Evolutionary conservation across 2,113 vertebrate genomes (phyloP).

Genomic region (Oryzias javanicus): DNA sequence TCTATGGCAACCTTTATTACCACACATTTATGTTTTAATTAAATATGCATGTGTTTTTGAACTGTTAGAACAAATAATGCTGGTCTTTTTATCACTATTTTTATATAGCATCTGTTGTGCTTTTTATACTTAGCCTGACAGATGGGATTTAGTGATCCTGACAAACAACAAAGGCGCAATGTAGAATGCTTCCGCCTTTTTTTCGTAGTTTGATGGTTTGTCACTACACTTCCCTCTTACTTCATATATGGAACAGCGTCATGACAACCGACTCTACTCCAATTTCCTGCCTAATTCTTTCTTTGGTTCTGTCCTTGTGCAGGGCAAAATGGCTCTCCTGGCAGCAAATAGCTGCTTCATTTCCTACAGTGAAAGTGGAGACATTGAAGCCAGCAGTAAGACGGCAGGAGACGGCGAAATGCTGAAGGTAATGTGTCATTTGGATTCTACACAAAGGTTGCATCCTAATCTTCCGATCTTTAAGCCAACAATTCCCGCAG

Average conservation of each 20-base stretch:
- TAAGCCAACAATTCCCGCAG: constrained; percentile 18
- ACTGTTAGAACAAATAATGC: no score
- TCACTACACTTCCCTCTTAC: no score
- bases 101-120: background rate
- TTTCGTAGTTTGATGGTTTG: no score
- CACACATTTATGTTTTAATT: no score
- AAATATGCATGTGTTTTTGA: no score
- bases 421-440: constrained; percentile 85
- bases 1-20: no score
- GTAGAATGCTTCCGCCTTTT: constrained; percentile 14
- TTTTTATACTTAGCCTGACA: constrained; percentile 15
- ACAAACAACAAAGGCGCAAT: constrained; percentile 36
- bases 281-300: constrained; percentile 24
- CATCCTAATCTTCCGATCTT: constrained; percentile 36
- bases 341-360: constrained; percentile 95
- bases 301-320: constrained; percentile 23
- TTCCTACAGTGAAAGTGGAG: constrained; percentile 91
- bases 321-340: constrained; percentile 92
- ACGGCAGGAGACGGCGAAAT: constrained; percentile 91
- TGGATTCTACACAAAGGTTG: constrained; percentile 22
- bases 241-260: constrained; percentile 36
- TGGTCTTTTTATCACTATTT: background rate
- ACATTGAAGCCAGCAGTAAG: constrained; percentile 91
- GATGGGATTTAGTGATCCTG: constrained; percentile 20
- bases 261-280: constrained; percentile 28